These are phyloP conservation scores for Stichopus chloronotus DNA, from an alignment of 35 echinoderm and acorn worm species.

Conservation along the genomic window DNA sequence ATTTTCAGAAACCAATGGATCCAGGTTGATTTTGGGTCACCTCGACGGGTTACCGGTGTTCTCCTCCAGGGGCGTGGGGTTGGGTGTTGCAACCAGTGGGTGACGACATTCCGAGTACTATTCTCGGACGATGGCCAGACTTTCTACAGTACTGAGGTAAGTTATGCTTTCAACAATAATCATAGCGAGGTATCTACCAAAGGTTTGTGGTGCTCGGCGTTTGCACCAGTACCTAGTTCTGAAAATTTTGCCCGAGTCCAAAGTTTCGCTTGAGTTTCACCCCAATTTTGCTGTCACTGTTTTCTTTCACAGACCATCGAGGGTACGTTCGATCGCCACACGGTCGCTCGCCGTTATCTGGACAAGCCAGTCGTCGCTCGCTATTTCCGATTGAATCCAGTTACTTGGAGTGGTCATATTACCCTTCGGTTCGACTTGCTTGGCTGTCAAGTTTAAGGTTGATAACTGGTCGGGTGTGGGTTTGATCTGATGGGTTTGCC, in stretches of 20 bases:
- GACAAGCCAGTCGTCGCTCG: conserved; percentile 31
- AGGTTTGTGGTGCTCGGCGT: no score
- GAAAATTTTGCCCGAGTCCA: no score
- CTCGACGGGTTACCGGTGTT: conserved; percentile 31
- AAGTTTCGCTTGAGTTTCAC: no score
- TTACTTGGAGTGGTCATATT: conserved; percentile 32
- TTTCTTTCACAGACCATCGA: background rate
- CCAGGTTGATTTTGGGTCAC: conserved; percentile 53
- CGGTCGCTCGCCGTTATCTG: background rate
- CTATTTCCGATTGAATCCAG: conserved; percentile 32
- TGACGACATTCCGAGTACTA: conserved; percentile 29
- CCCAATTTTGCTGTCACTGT: no score
- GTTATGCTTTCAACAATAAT: background rate
- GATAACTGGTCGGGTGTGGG: no score
- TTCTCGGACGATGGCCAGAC: conserved; percentile 32
- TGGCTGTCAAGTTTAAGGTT: conserved; percentile 13
- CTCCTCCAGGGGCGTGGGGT: conserved; percentile 31
- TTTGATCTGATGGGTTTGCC: no score
- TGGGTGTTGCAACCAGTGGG: conserved; percentile 54
- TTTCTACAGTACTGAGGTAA: conserved; percentile 36
- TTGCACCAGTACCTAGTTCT: no score
- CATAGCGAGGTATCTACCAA: no score
- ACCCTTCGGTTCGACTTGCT: conserved; percentile 49
- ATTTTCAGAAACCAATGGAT: conserved; percentile 49
- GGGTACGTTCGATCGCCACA: conserved; percentile 18